A percentile compares a stretch with the other conserved stretches of the same genome.
These are phyloP conservation scores for Acinonyx jubatus DNA, from an alignment of 2,113 vertebrate species.

Conservation along the genomic window DNA sequence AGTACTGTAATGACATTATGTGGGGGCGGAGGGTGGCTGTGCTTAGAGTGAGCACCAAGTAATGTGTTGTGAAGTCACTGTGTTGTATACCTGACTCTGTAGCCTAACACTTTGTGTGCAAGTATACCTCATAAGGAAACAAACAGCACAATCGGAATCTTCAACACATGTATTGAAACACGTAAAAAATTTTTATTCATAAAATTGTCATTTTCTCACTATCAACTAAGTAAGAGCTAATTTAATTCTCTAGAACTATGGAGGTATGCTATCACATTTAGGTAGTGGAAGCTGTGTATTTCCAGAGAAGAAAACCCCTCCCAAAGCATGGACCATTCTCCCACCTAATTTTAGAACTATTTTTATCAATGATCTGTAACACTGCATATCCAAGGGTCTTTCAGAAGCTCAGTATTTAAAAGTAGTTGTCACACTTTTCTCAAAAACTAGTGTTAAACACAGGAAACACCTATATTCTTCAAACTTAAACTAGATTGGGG, in stretches of 20 bases:
- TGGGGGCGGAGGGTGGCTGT: not conserved
- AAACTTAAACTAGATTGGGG: not conserved
- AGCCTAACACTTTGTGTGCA: not conserved
- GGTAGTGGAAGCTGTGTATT: not conserved
- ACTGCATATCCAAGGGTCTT: not conserved
- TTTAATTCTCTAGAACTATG: not conserved
- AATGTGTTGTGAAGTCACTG: not conserved
- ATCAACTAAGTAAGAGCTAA: constrained; percentile 25
- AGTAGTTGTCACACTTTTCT: not conserved
- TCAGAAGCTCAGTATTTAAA: not conserved
- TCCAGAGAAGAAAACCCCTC: constrained; percentile 4
- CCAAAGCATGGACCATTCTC: not conserved
- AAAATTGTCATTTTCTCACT: not conserved
- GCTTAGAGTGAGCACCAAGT: not conserved
- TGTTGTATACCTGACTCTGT: not conserved
- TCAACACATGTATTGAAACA: not conserved
- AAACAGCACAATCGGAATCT: not conserved
- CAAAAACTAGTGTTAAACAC: not conserved
- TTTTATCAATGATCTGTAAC: not conserved
- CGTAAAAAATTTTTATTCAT: not conserved
- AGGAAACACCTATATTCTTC: not conserved
- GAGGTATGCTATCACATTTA: not conserved
- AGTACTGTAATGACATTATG: not conserved
- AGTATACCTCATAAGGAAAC: not conserved
- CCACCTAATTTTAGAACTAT: not conserved